These are phyloP conservation scores for Cephalophus harveyi DNA, from an alignment of 2,113 vertebrate species.

Conservation along the genomic window DNA sequence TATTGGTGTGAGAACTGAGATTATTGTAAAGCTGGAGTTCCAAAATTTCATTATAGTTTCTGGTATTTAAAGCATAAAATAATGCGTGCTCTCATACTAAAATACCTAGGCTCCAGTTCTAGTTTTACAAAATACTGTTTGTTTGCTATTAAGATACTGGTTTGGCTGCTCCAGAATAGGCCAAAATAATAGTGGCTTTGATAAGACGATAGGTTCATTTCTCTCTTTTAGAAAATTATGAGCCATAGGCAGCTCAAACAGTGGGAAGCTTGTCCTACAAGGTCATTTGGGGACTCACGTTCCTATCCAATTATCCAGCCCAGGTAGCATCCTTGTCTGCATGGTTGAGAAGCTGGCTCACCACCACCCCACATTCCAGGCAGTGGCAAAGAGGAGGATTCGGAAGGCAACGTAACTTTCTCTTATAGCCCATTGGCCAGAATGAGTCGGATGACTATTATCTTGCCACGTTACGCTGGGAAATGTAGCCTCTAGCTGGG, in stretches of 20 bases:
- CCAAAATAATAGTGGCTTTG: neutral
- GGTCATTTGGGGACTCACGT: neutral
- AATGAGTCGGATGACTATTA: neutral
- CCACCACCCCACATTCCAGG: neutral
- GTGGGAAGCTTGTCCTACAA: neutral
- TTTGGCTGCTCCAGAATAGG: neutral
- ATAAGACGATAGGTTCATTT: neutral
- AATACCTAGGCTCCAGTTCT: neutral
- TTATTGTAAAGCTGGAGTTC: neutral
- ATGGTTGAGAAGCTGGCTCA: neutral
- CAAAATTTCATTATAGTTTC: neutral
- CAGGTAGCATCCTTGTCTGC: neutral
- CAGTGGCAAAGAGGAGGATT: neutral
- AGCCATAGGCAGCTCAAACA: neutral
- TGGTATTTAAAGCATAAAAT: constrained; percentile 15
- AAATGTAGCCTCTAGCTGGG: neutral
- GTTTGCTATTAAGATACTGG: neutral
- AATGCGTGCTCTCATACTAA: neutral
- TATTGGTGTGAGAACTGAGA: neutral
- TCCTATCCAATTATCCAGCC: neutral
- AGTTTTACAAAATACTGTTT: neutral
- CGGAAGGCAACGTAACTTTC: neutral
- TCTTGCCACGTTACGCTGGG: neutral
- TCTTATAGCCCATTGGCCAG: neutral
- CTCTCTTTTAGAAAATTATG: neutral